Evolutionary conservation across 1,140 invertebrate genomes (phyloP), one percentile per base, ranked within the genome.

Genomic region (Trichonephila clavipes): DNA sequence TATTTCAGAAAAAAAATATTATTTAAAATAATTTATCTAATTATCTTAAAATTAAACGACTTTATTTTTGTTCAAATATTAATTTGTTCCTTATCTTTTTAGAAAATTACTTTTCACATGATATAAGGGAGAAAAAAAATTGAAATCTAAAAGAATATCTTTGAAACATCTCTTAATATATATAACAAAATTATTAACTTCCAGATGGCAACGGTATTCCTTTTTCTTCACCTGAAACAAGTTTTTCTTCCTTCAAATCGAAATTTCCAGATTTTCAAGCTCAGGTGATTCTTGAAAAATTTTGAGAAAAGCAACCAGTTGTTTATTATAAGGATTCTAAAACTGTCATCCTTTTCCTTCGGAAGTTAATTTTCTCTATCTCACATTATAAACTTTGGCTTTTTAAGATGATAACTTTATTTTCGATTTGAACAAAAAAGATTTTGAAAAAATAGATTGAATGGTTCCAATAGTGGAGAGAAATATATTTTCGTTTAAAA

Each of bases 351-450:
- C 34, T 40, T 69, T 34, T 40, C 6, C 34, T 77, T 77, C 8
- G 12, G 16, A 77, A 77, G 72, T 77, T 77, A 77, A 77, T 40
- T 77, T 34, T 5, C 18, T 16, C 72, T 34, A 77, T 40, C 72
- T 2, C 2, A 7, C 72, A 34, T 77, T 77, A 77, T 77, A 77
- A 77, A 77, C 72, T 77, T 77, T 77, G 12, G 72, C 72, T 77
- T 77, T 77, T 40, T 34, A 40, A 77, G 72, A 77, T 34, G 72
- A 77, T 77, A 77, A 77, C 28, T 77, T 77, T 77, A 77, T 40
- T 77, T 77, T 34, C 14, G 34, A 34, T 77, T 77, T 40, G 28
- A 77, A 18, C 34, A 77, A 40, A 34, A 6, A 14, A 40, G 24
- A 34, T 77, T 19, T 18, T 34, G 28, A 77, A 34, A n/a, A 77